Base-by-base conservation (phyloP, 2,113 vertebrate genomes). In the Tychaedon coryphoeus region DNA sequence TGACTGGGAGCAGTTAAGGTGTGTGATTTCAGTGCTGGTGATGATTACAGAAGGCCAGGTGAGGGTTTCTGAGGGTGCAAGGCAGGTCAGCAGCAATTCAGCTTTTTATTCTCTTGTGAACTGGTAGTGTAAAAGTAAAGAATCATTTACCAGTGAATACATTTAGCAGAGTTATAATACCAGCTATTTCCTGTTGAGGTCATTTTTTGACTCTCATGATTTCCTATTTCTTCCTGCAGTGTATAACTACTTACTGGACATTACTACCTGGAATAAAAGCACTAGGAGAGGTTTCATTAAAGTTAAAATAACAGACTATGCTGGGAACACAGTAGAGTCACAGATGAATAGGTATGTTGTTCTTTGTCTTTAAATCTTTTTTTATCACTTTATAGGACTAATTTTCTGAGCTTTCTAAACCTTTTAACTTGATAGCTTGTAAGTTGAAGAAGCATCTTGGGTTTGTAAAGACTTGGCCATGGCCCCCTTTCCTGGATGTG, bases 201-300 rank as follows among this genome's bases (percentile, higher is more conserved):
- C 7, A 50, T 78, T 73, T 23, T 90, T 69, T 76, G 20, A 56
- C 48, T 67, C 13, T 66, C 33, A 29, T 7, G 34, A 19, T 64
- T 90, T 95, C n/a, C 12, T 53, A 6, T 94, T 83, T 86, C 36
- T 84, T 66, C 66, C 92, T 58, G 47, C 89, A 99, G 99, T 95
- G 94, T 98, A 97, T 75, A 94, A 92, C 90, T 99, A 99, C 79
- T 95, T 83, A 87, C 25, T 99, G 95, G 98, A 99, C 31, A 97
- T 99, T 89, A 92, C 98, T 78, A 97, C 97, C 33, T 99, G 98
- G 99, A 99, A 98, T 88, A 95, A 96, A 91, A 96, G 88, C 9
- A 73, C 38, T 22, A 98, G 74, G 19, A 98, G 96, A 97, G 99
- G 98, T 45, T 98, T 98, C 91, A 95, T 99, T 42, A 98, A 97